Evolutionary conservation across 1,140 invertebrate species (phyloP), one percentile per base, ranked within the genome.

Genomic region (Babylonia areolata): DNA sequence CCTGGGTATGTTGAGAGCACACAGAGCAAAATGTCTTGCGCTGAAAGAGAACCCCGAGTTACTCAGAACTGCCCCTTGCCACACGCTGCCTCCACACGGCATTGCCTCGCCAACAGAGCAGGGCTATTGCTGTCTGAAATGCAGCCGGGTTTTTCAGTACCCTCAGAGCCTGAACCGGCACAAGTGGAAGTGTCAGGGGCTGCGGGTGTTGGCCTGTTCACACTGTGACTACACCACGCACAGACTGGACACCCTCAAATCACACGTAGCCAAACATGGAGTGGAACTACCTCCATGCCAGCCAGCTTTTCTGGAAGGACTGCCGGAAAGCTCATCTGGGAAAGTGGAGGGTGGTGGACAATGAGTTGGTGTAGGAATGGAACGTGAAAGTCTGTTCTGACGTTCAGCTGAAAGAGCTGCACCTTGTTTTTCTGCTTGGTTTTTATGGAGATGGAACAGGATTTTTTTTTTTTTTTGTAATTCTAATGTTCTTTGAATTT

Each of bases 111-210:
- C 79, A n/a, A 15, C 40, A 54, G 42, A 51, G 46, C 40, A 42
- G 5, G 40, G 3, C 54, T 82, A 77, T 46, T 33, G 54, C 33
- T 87, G 87, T 35, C 40, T 69, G 23, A 69, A 85, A 35, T 87
- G 87, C 35, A 28, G 31, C 31, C 64, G 73, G 69, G 69, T 85
- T 58, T 87, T 87, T 69, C 84, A 83, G 73, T 85, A 85, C 51
- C 79, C 80, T 9, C 87, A 87, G 80, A 87, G 87, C 35, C 64
- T 85, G 40, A 85, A 79, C 35, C 87, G 87, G 2, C 87, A 87
- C 80, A 85, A 77, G 73, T 87, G 87, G 87, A 87, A 87, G 69
- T 87, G 87, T 82, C 78, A 85, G 40, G 87, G 87, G 9, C 80
- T 84, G 15, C 75, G 87, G 11, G 33, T 87, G 1, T n/a, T 87